Base-by-base conservation (phyloP, 2,888 invertebrate genomes). In the Dusona sp. region DNA sequence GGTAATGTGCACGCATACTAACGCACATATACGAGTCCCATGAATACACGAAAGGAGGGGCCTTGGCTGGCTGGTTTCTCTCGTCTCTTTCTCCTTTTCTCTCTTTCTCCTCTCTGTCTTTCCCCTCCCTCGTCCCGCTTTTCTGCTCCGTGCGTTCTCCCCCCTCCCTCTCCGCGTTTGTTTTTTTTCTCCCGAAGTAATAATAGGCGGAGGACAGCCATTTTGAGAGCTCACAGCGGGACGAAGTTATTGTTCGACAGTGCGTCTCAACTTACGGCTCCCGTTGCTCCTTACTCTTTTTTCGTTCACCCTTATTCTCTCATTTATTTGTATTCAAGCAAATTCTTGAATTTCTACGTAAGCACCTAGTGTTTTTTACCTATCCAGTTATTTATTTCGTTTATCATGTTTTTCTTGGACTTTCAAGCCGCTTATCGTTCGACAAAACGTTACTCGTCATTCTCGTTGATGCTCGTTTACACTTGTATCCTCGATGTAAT, bases 191-290 rank as follows among this genome's bases (percentile, higher is more conserved):
- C 90, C 90, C 91, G 92, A 92, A 93, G 93, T 93, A 94, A 94
- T 94, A 94, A 94, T 93, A 94, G 86, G 93, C 93, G 92, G 92
- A 93, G 93, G 93, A 94, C 93, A 94, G 93, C 93, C 93, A 94
- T 94, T 93, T 94, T 94, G 93, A 93, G 93, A 92, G 93, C 92
- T 92, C 93, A 90, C 92, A 90, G 92, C 91, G 91, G 93, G 91
- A 91, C 93, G 92, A 92, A 93, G 93, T 94, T 94, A 94, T 94
- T 93, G 93, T 93, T 94, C 93, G 92, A 89, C 93, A 93, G 93
- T 91, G 89, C 72, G 79, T 64, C 86, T 89, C 90, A 90, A 88
- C 86, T 45, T 42, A 75, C 2, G 89, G 90, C 83, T 89, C 88
- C 87, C 68, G 13, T 54, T n/a, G 1, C 9, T 42, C 3, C 25